Evolutionary conservation across 2,113 vertebrate species (phyloP).

Genomic region (Brachypodius melanocephalos): DNA sequence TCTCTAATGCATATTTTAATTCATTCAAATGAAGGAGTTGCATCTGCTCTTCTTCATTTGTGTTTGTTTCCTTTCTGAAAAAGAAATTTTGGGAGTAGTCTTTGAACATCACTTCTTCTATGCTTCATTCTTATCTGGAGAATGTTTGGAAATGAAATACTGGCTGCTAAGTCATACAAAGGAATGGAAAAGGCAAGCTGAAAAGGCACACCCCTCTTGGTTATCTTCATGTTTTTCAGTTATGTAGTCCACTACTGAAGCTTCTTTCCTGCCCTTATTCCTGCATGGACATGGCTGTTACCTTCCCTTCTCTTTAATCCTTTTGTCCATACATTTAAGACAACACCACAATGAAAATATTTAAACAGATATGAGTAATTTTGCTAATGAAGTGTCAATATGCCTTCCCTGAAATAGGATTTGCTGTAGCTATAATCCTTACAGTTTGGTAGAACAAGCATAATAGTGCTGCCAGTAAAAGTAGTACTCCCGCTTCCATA

Average conservation of each 20-base stretch:
- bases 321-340: neutral
- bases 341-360: neutral
- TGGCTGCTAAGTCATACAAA: neutral
- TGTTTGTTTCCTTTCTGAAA: neutral
- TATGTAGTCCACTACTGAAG: neutral
- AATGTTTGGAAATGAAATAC: neutral
- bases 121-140: neutral
- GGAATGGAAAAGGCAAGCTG: neutral
- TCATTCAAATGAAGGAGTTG: neutral
- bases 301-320: neutral
- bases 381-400: neutral
- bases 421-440: neutral
- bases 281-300: neutral
- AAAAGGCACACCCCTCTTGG: neutral
- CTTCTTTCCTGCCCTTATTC: neutral
- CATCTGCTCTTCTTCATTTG: neutral
- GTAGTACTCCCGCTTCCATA: neutral
- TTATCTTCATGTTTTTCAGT: neutral
- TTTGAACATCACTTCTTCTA: neutral
- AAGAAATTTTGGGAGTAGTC: neutral
- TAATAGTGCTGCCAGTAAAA: neutral
- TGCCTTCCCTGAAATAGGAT: neutral
- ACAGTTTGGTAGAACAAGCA: neutral
- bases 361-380: neutral
- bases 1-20: neutral